Conservation (phyloP, 2,888 invertebrate genomes). For the Strigamia transsilvanica region DNA sequence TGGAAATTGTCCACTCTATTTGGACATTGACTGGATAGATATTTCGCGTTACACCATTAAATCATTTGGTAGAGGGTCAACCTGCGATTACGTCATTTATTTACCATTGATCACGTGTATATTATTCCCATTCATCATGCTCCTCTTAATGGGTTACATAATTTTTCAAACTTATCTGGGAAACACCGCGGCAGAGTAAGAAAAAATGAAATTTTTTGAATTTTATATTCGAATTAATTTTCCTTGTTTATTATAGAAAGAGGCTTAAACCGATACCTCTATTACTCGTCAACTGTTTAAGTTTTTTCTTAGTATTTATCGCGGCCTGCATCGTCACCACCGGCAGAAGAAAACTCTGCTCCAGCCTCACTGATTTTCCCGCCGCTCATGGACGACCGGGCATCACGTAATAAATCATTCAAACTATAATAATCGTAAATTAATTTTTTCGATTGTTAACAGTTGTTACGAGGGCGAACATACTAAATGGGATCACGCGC, state of each 20-base stretch:
- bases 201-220: too few relatives aligned
- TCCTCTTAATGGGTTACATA: neutral
- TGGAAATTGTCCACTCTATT: constrained; percentile 20
- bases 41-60: neutral
- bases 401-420: neutral
- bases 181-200: neutral
- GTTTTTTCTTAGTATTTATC: neutral
- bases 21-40: neutral
- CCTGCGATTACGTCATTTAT: constrained; percentile 22
- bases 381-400: neutral
- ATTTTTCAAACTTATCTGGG: neutral
- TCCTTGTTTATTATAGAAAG: neutral
- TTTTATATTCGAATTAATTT: too few relatives aligned
- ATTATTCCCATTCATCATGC: constrained; percentile 2
- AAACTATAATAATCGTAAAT: too few relatives aligned
- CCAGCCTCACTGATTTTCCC: neutral
- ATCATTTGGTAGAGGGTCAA: neutral
- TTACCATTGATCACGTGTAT: constrained; percentile 8
- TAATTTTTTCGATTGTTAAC: neutral
- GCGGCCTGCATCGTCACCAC: neutral
- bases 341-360: neutral
- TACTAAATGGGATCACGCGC: neutral
- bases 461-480: neutral
- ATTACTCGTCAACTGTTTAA: neutral
- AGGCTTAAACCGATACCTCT: neutral